Evolutionary conservation across 2,797 vertebrate species (phyloP), one percentile per base, ranked within the genome.

Genomic region (Xiphophorus birchmanni): DNA sequence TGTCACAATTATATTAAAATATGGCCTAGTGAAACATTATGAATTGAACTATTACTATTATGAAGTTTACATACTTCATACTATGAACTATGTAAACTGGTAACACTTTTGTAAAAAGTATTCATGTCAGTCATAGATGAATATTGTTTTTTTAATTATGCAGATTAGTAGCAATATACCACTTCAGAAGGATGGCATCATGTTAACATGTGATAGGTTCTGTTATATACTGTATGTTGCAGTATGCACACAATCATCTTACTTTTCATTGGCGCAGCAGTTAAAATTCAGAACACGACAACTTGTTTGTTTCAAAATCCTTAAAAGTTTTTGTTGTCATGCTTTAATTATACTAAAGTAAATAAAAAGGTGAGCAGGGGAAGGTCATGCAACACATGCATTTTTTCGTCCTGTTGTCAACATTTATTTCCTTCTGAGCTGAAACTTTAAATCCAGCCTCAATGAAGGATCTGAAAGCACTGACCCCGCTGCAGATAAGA

Each of bases 311-410:
- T 26, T 52, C 21, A 23, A 54, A 44, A 44, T 71, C 21, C 42
- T 11, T 26, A 71, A 5, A 40, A 5, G 2, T 1, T 71, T 71
- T 21, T 67, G 3, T 60, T 60, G 40, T 45, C 8, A 17, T 26
- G 1, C 11, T n/a, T 71, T 71, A 26, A 44, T 71, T 23, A 44
- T 3, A 10, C 40, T 72, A 45, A 15, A 45, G 2, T n/a, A 72
- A n/a, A 72, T n/a, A 71, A 15, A 42, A 42, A 26, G 65, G 21
- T 78, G 69, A 86, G 5, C 32, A 77, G 79, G 78, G 47, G 26
- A 45, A 73, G 69, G 67, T 84, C 67, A 71, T 29, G n/a, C 32
- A 63, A 50, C 42, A 67, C 9, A 23, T 40, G 0, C 8, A 58
- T 12, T 12, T 80, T 26, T 60, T 35, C 44, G 7, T 78, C n/a